These are phyloP conservation scores for Zingel zingel DNA, from an alignment of 2,113 vertebrate genomes.

Conservation along the genomic window DNA sequence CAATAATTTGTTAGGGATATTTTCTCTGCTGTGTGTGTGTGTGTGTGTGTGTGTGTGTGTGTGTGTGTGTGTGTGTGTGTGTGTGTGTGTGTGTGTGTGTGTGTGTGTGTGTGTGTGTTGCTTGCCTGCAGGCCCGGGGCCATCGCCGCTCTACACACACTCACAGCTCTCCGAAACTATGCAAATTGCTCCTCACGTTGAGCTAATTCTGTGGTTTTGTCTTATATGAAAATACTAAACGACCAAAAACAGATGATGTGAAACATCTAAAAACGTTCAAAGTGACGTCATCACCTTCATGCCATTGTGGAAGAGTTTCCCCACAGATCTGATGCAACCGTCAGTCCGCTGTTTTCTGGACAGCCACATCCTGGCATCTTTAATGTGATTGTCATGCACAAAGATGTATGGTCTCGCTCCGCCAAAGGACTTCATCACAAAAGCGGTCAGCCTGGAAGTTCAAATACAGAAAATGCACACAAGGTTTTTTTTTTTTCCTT, in stretches of 20 bases:
- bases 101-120: neutral
- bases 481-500: neutral
- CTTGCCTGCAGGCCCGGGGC: constrained; percentile 5
- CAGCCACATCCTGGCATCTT: constrained; percentile 85
- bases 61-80: neutral
- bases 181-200: neutral
- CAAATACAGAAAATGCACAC: neutral
- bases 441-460: constrained; percentile 87
- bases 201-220: constrained; percentile 12
- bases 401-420: constrained; percentile 85
- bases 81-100: neutral
- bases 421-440: constrained; percentile 90
- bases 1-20: constrained; percentile 18
- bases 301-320: constrained; percentile 84
- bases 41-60: neutral
- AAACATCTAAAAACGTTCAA: neutral
- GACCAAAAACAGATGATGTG: neutral
- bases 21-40: neutral
- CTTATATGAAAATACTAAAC: neutral
- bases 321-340: constrained; percentile 87
- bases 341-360: constrained; percentile 72
- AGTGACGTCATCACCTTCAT: constrained; percentile 85
- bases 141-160: neutral
- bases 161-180: constrained; percentile 2
- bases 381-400: constrained; percentile 79